These are phyloP conservation scores for Drosophila imparisetae DNA, from an alignment of 2,888 invertebrate species.

Conservation along the genomic window DNA sequence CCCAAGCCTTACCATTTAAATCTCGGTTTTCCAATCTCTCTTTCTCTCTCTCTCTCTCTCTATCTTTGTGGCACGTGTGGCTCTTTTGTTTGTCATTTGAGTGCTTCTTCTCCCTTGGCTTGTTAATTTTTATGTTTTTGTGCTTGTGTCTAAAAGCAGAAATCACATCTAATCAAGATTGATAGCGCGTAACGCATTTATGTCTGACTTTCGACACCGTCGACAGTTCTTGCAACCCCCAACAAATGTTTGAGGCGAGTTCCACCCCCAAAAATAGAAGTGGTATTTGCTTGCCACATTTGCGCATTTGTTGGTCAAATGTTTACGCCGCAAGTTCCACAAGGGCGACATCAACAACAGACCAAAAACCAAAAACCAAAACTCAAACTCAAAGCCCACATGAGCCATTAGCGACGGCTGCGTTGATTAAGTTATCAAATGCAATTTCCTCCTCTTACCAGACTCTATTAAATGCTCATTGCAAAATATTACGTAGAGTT, in stretches of 20 bases:
- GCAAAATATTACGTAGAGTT: neutral
- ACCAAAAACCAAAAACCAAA: constrained; percentile 28
- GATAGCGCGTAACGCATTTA: constrained; percentile 84
- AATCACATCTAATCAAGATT: constrained; percentile 85
- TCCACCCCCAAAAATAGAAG: constrained; percentile 38
- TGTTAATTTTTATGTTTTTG: constrained; percentile 74
- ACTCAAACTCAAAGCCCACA: constrained; percentile 62
- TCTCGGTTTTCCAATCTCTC: constrained; percentile 8
- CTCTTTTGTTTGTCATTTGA: constrained; percentile 55
- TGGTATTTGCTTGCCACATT: constrained; percentile 39
- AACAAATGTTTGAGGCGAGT: constrained; percentile 2
- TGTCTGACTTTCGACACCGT: constrained; percentile 66
- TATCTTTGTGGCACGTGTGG: constrained; percentile 54
- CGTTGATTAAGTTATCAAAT: constrained; percentile 77
- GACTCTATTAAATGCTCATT: constrained; percentile 46
- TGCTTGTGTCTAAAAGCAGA: constrained; percentile 68
- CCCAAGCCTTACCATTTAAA: constrained; percentile 19
- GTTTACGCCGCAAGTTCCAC: constrained; percentile 69
- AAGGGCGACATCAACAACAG: constrained; percentile 30
- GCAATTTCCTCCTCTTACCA: constrained; percentile 39
- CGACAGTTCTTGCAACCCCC: constrained; percentile 31
- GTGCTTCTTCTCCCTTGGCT: constrained; percentile 29
- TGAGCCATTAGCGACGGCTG: constrained; percentile 77
- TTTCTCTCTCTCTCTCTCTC: neutral
- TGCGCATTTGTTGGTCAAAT: constrained; percentile 72